Evolutionary conservation across 2,888 invertebrate genomes (phyloP).

Genomic region (Agrochola macilenta): DNA sequence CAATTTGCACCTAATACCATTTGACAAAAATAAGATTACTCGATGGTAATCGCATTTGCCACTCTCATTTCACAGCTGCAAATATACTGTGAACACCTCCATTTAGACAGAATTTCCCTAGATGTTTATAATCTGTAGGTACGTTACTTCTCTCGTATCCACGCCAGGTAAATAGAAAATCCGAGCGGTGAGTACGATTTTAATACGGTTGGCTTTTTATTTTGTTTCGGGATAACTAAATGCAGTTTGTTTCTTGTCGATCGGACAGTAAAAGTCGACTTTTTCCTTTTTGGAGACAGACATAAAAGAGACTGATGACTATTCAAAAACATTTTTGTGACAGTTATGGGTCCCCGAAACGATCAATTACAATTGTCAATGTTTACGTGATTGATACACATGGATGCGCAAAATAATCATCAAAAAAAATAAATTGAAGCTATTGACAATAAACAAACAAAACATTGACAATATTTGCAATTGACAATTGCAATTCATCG

Average conservation of each 20-base stretch:
- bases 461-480: too few relatives aligned
- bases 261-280: neutral
- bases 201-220: constrained; percentile 17
- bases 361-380: too few relatives aligned
- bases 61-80: constrained; percentile 36
- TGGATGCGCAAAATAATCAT: too few relatives aligned
- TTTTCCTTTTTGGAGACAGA: neutral
- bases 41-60: constrained; percentile 53
- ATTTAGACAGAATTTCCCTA: constrained; percentile 47
- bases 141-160: constrained; percentile 8
- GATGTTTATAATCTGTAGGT: constrained; percentile 47
- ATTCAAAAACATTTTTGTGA: neutral
- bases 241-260: constrained; percentile 3
- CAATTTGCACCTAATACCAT: too few relatives aligned
- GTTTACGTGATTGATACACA: too few relatives aligned
- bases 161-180: constrained; percentile 37
- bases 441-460: too few relatives aligned
- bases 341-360: neutral
- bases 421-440: too few relatives aligned
- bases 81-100: constrained; percentile 34
- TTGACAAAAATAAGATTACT: constrained; percentile 39
- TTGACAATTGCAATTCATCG: too few relatives aligned
- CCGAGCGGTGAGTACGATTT: constrained; percentile 10
- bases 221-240: constrained; percentile 17
- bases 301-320: too few relatives aligned